Base-by-base conservation (phyloP, 2,113 vertebrate species). In the Sinocyclocheilus maitianheensis region DNA sequence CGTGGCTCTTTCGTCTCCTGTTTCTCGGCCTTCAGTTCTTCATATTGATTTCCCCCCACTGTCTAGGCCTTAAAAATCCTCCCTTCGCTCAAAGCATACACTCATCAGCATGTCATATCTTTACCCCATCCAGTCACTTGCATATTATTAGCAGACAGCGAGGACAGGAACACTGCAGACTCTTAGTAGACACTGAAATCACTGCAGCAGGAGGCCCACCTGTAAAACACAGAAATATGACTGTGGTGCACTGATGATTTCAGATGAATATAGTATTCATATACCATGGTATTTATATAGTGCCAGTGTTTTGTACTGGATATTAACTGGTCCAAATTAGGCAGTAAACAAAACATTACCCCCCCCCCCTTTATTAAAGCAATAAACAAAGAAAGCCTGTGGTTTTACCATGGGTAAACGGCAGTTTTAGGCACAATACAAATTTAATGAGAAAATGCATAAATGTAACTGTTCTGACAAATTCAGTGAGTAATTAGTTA, bases 81-180 rank as follows among this genome's bases (percentile, higher is more conserved):
- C 7, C 40, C 40, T 43, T 43, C 9, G 8, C 9, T 10, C 43
- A 46, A 10, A 46, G 43, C 1, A 0, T 10, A 10, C 1, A 43
- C 40, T 43, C 8, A 43, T 46, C 8, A 46, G 43, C 43, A 43
- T 8, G 43, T 46, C 43, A 9, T 43, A 43, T 43, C 40, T 43
- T 43, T 43, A 43, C 40, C 40, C 6, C 7, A 1, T 43, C 7
- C 7, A 43, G 6, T 43, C 40, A 8, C 40, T 43, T 43, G 40
- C 6, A 43, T 8, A 43, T 43, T 1, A 43, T 26, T 26, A 26
- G 26, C 26, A 26, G 1, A 67, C 79, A 81, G 2, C 0, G 0
- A 0, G 0, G 0, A 0, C 0, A 0, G 5, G 1, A 0, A 51
- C 90, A 79, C 48, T 0, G 0, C 11, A 77, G 58, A 1, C 3